Evolutionary conservation across 2,113 vertebrate genomes (phyloP), one percentile per base, ranked within the genome.

Genomic region (Ascaphus truei): DNA sequence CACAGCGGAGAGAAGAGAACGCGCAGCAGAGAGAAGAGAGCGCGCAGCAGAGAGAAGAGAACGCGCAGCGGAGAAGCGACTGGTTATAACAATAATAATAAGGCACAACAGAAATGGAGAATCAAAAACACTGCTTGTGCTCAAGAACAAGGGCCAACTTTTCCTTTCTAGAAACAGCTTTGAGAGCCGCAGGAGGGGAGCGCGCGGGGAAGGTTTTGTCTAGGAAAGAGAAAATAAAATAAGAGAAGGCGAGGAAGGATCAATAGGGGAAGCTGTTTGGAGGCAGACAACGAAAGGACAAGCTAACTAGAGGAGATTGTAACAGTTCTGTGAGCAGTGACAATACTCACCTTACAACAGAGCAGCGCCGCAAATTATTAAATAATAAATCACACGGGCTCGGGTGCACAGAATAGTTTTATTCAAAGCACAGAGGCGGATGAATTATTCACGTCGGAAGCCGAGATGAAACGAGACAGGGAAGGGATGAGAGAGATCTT

Each of bases 311-410:
- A 91, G 88, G 85, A 86, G 89, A 92, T 92, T 91, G 90, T 92
- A 89, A 91, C 87, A 91, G 88, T 90, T 91, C 87, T 91, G 88
- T 86, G 87, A 90, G 88, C 86, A 88, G 92, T 88, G 87, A 86
- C 90, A 87, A 79, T 84, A 88, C 89, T 89, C 87, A 89, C 88
- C 90, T 89, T 91, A 90, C 85, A 91, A 86, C 83, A 84, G 85
- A 86, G 89, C 86, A 88, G 88, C 89, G 90, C 88, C 91, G 90
- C 89, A 91, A 91, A 90, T 88, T 91, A 84, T 90, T 95, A 93
- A 95, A 94, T 95, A 95, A 95, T 95, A 92, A 93, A 95, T 95
- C 92, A 94, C 88, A 93, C 89, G 87, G 92, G 87, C 86, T 90
- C 87, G 86, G 88, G 88, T 87, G 92, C 92, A 92, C 91, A 90